These are phyloP conservation scores for Zalophus californianus DNA, from an alignment of 2,797 vertebrate species.

Conservation along the genomic window DNA sequence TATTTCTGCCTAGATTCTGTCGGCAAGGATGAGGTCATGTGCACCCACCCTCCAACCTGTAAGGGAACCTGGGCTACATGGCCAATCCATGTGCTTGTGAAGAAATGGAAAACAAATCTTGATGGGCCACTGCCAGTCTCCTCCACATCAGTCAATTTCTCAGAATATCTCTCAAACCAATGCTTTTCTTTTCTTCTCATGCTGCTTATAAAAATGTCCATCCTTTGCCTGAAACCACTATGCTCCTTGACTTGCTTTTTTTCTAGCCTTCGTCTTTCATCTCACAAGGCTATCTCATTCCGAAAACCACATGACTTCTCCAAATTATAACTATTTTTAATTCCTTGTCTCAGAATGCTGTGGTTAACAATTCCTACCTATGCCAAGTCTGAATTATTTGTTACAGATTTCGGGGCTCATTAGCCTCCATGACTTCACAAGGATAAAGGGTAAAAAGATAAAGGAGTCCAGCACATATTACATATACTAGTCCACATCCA, in stretches of 20 bases:
- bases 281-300: background rate
- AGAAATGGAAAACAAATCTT: background rate
- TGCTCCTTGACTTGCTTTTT: background rate
- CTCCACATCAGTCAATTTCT: background rate
- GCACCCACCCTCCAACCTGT: background rate
- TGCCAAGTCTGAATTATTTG: background rate
- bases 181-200: background rate
- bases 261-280: background rate
- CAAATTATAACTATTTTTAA: background rate
- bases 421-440: background rate
- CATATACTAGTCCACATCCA: background rate
- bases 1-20: background rate
- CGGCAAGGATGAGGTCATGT: background rate
- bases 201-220: background rate
- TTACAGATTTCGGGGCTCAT: background rate
- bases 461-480: background rate
- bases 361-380: background rate
- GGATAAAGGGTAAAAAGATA: background rate
- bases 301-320: constrained; percentile 22
- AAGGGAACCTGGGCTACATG: background rate
- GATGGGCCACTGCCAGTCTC: background rate
- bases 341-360: background rate
- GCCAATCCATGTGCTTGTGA: background rate
- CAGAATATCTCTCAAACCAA: background rate
- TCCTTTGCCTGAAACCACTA: background rate